Base-by-base conservation (phyloP, 2,888 invertebrate genomes). In the Cryptocephalus moraei region DNA sequence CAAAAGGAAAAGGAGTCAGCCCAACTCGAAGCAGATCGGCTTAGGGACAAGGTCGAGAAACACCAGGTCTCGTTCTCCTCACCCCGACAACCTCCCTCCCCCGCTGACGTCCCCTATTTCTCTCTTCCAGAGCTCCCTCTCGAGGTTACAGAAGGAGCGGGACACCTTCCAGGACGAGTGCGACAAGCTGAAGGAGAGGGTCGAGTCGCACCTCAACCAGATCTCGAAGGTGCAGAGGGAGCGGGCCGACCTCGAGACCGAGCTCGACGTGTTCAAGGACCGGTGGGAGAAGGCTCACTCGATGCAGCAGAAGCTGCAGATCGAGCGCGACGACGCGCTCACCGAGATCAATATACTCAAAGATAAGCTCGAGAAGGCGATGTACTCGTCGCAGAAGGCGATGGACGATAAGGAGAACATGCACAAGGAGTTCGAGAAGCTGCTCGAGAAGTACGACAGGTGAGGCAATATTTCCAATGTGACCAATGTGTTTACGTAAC, bases 401-500 rank as follows among this genome's bases (percentile, higher is more conserved):
- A 78, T 88, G 56, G 92, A 92, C 64, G 92, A 93, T 63, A 85
- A 89, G 60, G 92, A 92, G 60, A 82, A 79, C 45, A 82, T 88
- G 59, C 88, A 89, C 74, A 90, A 89, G 73, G 92, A 93, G 73
- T 86, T 90, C 68, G 91, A 92, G 67, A 89, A 91, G 73, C 81
- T 92, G 77, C 76, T 91, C 60, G 92, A 92, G 72, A 91, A 92
- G 76, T 90, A 89, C 71, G 91, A 91, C 74, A 83, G 86, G 86
- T 85, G 76, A 45, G 46, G 36, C n/a, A n/a, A n/a, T 22, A 6
- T 22, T 22, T 22, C 22, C 39, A 33, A 14, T 13, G 10, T 32
- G 12, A 46, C 11, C 33, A 10, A 13, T n/a, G n/a, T n/a, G n/a
- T n/a, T n/a, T n/a, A n/a, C n/a, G n/a, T n/a, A n/a, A n/a, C n/a